A percentile compares a stretch with the other conserved stretches of the same genome.
phyloP scores from a whole-genome alignment of 2,113 vertebrate genomes.

The Ivindomyrus marchei region DNA sequence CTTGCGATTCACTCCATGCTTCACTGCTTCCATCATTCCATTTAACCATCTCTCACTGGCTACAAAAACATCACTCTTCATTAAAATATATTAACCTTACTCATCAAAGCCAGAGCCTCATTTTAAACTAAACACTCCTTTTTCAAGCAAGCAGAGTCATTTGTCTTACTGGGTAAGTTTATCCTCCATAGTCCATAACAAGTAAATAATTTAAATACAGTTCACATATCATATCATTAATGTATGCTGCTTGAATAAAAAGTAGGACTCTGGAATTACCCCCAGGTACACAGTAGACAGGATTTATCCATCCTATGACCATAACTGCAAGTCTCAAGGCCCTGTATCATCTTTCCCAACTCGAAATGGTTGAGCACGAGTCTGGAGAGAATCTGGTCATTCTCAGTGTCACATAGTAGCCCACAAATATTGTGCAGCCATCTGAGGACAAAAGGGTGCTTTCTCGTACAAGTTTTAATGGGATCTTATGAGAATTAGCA shows the following conservation, averaged over 20 bases:
- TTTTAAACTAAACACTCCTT: not conserved
- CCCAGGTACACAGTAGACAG: not conserved
- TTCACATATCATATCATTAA: not conserved
- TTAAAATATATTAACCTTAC: slow-evolving; percentile 10
- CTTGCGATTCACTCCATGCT: slow-evolving; percentile 35
- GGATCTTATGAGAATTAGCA: not conserved
- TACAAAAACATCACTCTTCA: slow-evolving; percentile 1
- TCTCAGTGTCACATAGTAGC: slow-evolving; percentile 40
- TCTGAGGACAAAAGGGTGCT: slow-evolving; percentile 21
- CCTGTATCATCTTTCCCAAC: slow-evolving; percentile 40
- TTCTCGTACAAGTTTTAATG: not conserved
- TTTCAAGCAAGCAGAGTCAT: not conserved
- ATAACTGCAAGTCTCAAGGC: slow-evolving; percentile 40
- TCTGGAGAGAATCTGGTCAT: slow-evolving; percentile 36
- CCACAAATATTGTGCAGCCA: slow-evolving; percentile 29
- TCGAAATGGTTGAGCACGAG: slow-evolving; percentile 48
- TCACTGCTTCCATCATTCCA: slow-evolving; percentile 21
- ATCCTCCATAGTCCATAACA: not conserved
- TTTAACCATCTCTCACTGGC: slow-evolving; percentile 38
- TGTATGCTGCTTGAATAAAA: not conserved
- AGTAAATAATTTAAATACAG: not conserved
- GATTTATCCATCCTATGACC: slow-evolving; percentile 38
- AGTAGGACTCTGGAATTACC: not conserved
- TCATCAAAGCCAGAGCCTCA: not conserved
- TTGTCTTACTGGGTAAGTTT: not conserved